Percentiles rank a stretch among this genome's conserved stretches.
These are phyloP conservation scores for Sternotherus odoratus DNA, from an alignment of 2,797 vertebrate species.

Conservation along the genomic window DNA sequence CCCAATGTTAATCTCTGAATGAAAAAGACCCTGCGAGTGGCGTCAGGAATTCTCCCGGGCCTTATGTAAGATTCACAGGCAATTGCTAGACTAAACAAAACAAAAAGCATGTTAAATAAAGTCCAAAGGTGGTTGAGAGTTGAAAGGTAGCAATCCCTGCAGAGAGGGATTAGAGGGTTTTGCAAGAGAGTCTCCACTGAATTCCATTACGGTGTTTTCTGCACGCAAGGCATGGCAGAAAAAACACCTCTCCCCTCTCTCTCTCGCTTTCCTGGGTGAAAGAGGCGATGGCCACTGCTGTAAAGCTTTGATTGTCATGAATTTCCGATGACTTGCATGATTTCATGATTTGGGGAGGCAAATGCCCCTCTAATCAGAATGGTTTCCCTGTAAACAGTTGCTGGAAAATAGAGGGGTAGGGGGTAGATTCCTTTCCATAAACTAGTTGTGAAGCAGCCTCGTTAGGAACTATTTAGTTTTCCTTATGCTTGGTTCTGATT, in stretches of 20 bases:
- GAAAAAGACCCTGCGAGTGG: neutral
- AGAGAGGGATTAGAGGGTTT: neutral
- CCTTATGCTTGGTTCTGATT: neutral
- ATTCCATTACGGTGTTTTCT: neutral
- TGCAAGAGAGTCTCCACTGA: neutral
- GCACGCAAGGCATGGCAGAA: neutral
- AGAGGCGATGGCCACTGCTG: accelerated
- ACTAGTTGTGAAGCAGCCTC: neutral
- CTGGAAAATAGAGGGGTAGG: neutral
- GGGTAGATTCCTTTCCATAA: neutral
- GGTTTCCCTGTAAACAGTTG: neutral
- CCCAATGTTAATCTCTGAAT: neutral
- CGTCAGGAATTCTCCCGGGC: neutral
- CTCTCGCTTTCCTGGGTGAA: neutral
- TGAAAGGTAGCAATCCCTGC: neutral
- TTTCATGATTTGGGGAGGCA: neutral
- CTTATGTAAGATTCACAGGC: neutral
- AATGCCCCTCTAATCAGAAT: neutral
- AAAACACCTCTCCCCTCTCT: neutral
- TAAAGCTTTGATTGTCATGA: neutral
- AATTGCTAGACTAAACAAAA: neutral
- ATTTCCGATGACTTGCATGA: neutral
- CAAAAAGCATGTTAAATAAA: neutral
- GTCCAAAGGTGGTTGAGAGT: neutral
- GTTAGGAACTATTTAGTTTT: neutral